phyloP scores from a whole-genome alignment of 2,888 invertebrate species.

The Drosophila kokeensis region DNA sequence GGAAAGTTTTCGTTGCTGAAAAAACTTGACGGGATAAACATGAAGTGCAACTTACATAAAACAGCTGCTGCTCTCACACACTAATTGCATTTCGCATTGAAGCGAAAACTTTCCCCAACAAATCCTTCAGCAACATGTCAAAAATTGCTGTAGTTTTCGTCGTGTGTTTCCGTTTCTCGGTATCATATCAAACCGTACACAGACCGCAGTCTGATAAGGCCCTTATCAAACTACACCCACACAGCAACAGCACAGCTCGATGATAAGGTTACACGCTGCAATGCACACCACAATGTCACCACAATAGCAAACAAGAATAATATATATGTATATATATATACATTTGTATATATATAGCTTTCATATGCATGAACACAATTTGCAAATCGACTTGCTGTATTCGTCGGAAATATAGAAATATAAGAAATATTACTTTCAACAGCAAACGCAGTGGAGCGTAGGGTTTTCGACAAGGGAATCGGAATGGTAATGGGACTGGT shows the following conservation, averaged over 20 bases:
- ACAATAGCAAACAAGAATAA: conserved; percentile 16
- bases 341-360: background rate
- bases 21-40: conserved; percentile 27
- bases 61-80: conserved; percentile 24
- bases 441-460: conserved; percentile 21
- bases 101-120: conserved; percentile 10
- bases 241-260: conserved; percentile 11
- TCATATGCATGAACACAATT: background rate
- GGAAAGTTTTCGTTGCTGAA: conserved; percentile 22
- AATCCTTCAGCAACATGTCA: conserved; percentile 23
- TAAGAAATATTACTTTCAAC: conserved; percentile 2
- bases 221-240: conserved; percentile 35
- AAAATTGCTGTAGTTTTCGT: conserved; percentile 27
- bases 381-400: conserved; percentile 14
- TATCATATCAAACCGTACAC: conserved; percentile 8
- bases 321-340: background rate
- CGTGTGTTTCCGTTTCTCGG: conserved; percentile 23
- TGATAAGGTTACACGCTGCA: conserved; percentile 39
- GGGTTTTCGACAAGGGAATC: background rate
- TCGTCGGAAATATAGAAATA: conserved; percentile 17
- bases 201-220: conserved; percentile 35
- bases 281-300: conserved; percentile 25
- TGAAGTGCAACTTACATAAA: conserved; percentile 34
- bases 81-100: conserved; percentile 57
- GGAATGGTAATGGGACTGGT: background rate